A percentile compares a stretch with the other conserved stretches of the same genome.
Conservation (phyloP, 2,797 vertebrate species). For the Nannoperca australis region DNA sequence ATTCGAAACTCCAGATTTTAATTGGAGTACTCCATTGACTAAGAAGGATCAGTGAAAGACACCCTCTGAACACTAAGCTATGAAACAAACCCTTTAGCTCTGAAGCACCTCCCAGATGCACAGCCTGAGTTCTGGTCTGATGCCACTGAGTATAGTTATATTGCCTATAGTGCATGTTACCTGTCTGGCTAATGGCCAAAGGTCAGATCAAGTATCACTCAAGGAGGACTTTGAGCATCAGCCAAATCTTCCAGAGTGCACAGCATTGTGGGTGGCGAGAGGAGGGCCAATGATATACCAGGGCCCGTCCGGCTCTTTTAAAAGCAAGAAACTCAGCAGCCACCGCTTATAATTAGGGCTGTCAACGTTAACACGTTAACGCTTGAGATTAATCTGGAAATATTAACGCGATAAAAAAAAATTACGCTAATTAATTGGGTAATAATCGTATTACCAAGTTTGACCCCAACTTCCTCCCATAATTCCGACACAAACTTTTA, state of each 20-base stretch:
- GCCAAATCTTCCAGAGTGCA: slow-evolving; percentile 2
- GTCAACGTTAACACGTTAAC: no score
- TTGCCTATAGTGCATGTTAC: neutral
- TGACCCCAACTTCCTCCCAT: no score
- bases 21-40: no score
- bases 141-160: neutral
- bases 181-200: slow-evolving; percentile 20
- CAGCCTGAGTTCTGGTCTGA: neutral
- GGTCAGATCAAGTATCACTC: slow-evolving; percentile 13
- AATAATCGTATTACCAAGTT: no score
- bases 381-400: no score
- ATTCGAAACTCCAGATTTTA: neutral
- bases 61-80: neutral
- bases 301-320: neutral
- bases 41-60: no score
- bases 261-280: neutral
- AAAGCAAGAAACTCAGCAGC: neutral
- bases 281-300: neutral
- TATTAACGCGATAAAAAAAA: no score
- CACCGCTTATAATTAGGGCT: neutral
- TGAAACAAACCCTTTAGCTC: neutral
- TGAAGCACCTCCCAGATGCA: no score
- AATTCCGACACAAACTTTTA: no score
- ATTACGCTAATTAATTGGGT: no score
- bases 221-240: neutral